A percentile compares a stretch with the other conserved stretches of the same genome.
Conservation (phyloP, 2,888 invertebrate species). For the Latrodectus elegans region DNA sequence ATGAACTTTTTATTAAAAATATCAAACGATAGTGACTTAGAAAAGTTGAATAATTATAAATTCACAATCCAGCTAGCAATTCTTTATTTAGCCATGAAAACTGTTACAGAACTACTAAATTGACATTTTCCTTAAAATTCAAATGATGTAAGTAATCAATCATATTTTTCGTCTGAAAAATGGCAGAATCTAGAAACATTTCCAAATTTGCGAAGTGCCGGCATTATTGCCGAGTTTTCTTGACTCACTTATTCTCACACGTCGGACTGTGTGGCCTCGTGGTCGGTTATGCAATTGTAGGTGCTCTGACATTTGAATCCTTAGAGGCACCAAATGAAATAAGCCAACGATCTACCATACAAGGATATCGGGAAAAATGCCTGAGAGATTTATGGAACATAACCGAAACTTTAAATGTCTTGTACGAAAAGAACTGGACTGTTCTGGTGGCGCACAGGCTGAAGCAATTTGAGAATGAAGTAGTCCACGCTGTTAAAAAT, state of each 20-base stretch:
- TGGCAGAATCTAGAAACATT: slow-evolving; percentile 44
- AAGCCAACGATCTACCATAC: slow-evolving; percentile 52
- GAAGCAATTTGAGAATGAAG: slow-evolving; percentile 85
- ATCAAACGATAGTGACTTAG: neutral
- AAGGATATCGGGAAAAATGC: slow-evolving; percentile 58
- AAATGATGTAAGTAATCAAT: neutral
- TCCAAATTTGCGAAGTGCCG: slow-evolving; percentile 54
- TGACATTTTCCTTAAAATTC: neutral
- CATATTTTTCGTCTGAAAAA: neutral
- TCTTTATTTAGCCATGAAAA: neutral
- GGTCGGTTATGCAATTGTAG: slow-evolving; percentile 76
- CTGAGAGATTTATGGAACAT: slow-evolving; percentile 84
- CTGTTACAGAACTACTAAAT: neutral
- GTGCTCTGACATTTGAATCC: slow-evolving; percentile 73
- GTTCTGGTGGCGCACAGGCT: slow-evolving; percentile 85
- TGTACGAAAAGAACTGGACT: slow-evolving; percentile 90
- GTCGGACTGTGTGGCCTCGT: slow-evolving; percentile 76
- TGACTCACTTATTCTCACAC: slow-evolving; percentile 76
- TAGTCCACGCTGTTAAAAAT: slow-evolving; percentile 83
- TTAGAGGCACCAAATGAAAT: slow-evolving; percentile 74
- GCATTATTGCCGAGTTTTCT: slow-evolving; percentile 70
- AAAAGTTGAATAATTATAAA: neutral
- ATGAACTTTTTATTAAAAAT: too few relatives aligned
- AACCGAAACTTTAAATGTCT: slow-evolving; percentile 87
- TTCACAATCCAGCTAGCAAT: too few relatives aligned